Percentiles rank a stretch among this genome's conserved stretches.
Evolutionary conservation across 2,113 vertebrate species (phyloP).

Genomic region (Psammodynastes pulverulentus): DNA sequence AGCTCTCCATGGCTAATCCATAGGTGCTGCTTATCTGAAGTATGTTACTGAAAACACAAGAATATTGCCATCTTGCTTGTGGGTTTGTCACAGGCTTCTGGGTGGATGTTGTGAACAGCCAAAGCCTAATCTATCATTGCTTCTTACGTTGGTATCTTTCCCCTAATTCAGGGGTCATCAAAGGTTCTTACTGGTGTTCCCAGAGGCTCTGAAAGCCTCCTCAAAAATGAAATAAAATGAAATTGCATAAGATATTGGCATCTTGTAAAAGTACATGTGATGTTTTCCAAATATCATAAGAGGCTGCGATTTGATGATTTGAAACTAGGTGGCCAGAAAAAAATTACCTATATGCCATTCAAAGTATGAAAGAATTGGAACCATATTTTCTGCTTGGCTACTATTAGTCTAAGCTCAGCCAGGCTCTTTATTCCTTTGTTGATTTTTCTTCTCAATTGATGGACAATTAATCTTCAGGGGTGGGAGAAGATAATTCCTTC

Average conservation of each 20-base stretch:
- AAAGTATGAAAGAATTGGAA: background rate
- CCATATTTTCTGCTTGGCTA: background rate
- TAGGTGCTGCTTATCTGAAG: background rate
- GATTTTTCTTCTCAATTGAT: background rate
- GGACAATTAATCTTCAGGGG: background rate
- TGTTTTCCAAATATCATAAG: background rate
- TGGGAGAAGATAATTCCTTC: background rate
- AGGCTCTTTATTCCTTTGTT: background rate
- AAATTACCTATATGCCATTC: background rate
- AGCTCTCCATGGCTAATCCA: background rate
- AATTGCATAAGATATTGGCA: background rate
- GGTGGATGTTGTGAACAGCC: background rate
- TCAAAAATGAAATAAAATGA: background rate
- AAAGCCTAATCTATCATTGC: background rate
- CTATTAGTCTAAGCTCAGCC: background rate
- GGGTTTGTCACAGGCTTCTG: background rate
- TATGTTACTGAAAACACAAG: background rate
- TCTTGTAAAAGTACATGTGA: background rate
- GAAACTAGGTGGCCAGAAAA: background rate
- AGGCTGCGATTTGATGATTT: background rate
- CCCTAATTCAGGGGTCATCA: background rate
- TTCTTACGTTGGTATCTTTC: background rate
- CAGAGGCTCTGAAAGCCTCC: background rate
- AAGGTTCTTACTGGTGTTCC: background rate
- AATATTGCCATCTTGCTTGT: background rate